Percentiles rank a stretch among this genome's conserved stretches.
phyloP scores from a whole-genome alignment of 1,140 invertebrate species.

The Drosophila ficusphila region DNA sequence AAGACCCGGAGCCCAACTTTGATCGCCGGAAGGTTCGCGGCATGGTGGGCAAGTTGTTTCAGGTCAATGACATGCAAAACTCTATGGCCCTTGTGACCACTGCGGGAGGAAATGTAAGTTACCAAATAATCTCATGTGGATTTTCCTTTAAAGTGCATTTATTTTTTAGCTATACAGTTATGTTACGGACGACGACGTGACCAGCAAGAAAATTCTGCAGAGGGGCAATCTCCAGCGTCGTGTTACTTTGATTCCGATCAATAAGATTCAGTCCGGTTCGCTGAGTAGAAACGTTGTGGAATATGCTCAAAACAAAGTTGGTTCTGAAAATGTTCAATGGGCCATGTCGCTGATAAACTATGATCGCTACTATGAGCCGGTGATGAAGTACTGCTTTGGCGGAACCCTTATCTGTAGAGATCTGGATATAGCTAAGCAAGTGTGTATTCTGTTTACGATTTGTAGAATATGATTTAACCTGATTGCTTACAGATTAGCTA shows the following conservation, averaged over 20 bases:
- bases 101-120: constrained; percentile 92
- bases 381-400: constrained; percentile 96
- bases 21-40: constrained; percentile 91
- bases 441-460: constrained; percentile 65
- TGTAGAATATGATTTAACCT: background rate
- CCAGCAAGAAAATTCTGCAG: constrained; percentile 93
- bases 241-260: constrained; percentile 96
- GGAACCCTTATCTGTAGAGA: constrained; percentile 92
- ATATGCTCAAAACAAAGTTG: constrained; percentile 89
- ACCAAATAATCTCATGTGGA: background rate
- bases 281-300: constrained; percentile 88
- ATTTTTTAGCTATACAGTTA: constrained; percentile 93
- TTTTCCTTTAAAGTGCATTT: background rate
- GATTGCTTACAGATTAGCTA: constrained; percentile 87
- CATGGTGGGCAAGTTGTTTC: constrained; percentile 91
- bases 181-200: constrained; percentile 94
- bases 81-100: constrained; percentile 93
- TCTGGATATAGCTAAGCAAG: constrained; percentile 91
- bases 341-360: constrained; percentile 94
- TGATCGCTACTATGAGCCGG: constrained; percentile 88
- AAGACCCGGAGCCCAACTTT: constrained; percentile 91
- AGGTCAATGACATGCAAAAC: constrained; percentile 89
- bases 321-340: constrained; percentile 91
- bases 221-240: constrained; percentile 91
- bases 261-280: constrained; percentile 90